phyloP scores from a whole-genome alignment of 2,113 vertebrate genomes.

The Hipposideros armiger region DNA sequence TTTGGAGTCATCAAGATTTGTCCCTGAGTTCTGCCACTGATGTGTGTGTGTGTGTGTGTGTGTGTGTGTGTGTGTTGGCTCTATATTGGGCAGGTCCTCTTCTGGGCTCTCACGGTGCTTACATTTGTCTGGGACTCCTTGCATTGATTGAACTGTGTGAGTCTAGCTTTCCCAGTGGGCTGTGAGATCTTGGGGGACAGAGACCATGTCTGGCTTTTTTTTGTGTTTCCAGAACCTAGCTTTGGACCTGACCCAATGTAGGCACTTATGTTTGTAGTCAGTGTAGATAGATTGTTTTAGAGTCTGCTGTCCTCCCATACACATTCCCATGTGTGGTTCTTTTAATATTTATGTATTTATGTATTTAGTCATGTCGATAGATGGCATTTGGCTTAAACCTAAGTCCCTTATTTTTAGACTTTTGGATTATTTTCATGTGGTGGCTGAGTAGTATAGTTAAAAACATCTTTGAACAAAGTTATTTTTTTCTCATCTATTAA shows the following conservation, averaged over 20 bases:
- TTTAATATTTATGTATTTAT: constrained; percentile 55
- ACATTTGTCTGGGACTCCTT: not conserved
- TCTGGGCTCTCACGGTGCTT: not conserved
- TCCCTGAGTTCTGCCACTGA: not conserved
- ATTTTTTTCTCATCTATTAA: constrained; percentile 26
- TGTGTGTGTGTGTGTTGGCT: not conserved
- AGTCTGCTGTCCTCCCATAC: not conserved
- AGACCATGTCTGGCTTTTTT: not conserved
- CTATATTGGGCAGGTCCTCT: not conserved
- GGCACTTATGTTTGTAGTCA: not conserved
- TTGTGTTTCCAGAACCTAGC: not conserved
- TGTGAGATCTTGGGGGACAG: not conserved
- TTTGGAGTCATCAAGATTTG: not conserved
- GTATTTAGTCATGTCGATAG: not conserved
- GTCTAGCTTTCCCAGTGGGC: not conserved
- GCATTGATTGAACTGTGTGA: not conserved
- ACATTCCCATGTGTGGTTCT: not conserved
- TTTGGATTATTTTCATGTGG: constrained; percentile 61
- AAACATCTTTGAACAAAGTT: constrained; percentile 43
- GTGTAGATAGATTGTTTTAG: not conserved
- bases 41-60: not conserved
- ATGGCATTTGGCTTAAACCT: constrained; percentile 1
- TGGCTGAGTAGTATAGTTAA: constrained; percentile 1
- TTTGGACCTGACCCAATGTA: not conserved
- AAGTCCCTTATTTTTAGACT: constrained; percentile 56